Evolutionary conservation across 2,888 invertebrate genomes (phyloP).

Genomic region (Frankliniella fusca): DNA sequence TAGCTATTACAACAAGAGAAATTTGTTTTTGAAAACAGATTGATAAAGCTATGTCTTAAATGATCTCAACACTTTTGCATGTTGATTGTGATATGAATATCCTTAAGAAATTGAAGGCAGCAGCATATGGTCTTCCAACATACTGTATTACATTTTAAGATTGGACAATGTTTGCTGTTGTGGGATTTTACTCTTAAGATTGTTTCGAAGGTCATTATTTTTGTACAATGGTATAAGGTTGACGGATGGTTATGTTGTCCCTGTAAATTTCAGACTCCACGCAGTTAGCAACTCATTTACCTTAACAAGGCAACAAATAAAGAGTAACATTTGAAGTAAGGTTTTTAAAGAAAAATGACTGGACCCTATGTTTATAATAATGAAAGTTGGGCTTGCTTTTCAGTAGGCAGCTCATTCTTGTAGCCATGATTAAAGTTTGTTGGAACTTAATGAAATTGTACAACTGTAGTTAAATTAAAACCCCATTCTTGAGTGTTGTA

Average conservation of each 20-base stretch:
- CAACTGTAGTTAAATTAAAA: neutral
- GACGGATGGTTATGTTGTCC: neutral
- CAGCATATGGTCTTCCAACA: constrained; percentile 22
- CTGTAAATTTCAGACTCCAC: neutral
- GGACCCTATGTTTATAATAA: neutral
- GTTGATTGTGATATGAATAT: constrained; percentile 24
- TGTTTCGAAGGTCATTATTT: constrained; percentile 4
- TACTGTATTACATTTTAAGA: neutral
- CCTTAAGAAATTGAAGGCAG: constrained; percentile 19
- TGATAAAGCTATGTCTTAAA: neutral
- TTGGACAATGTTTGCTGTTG: constrained; percentile 5
- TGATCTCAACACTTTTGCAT: constrained; percentile 17
- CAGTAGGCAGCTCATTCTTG: neutral
- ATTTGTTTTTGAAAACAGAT: neutral
- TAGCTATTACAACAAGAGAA: neutral
- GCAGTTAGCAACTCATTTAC: too few species aligned
- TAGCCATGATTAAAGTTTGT: neutral
- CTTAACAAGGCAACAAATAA: too few species aligned
- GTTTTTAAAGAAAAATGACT: neutral
- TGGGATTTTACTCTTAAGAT: constrained; percentile 5
- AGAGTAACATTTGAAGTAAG: too few species aligned
- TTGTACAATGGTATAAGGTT: constrained; percentile 14
- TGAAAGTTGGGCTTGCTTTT: constrained; percentile 7
- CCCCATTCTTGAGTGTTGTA: neutral
- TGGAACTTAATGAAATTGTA: neutral